A percentile compares a stretch with the other conserved stretches of the same genome.
phyloP scores from a whole-genome alignment of 2,888 invertebrate genomes.

The Carterocephalus palaemon region DNA sequence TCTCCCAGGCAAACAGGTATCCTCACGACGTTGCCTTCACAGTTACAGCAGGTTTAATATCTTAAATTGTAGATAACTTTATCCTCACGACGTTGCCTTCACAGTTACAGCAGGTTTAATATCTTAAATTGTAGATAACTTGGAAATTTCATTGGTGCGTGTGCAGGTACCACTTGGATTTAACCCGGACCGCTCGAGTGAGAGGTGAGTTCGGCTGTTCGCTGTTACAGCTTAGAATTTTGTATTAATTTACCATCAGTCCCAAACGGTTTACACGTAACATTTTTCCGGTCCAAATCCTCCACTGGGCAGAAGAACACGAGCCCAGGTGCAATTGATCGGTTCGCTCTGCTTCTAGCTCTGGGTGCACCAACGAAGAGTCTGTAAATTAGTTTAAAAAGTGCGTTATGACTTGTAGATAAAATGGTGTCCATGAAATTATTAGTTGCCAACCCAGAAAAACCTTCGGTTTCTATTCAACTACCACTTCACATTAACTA shows the following conservation, averaged over 20 bases:
- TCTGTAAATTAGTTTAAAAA: conserved; percentile 37
- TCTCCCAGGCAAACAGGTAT: too few species aligned
- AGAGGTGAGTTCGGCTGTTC: too few species aligned
- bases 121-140: too few species aligned
- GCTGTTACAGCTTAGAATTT: background rate
- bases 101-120: too few species aligned
- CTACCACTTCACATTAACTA: background rate
- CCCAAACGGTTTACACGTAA: conserved; percentile 42
- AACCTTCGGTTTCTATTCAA: conserved; percentile 20
- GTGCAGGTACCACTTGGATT: background rate
- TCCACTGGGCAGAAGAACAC: conserved; percentile 48
- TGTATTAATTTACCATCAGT: conserved; percentile 31
- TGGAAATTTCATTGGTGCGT: background rate
- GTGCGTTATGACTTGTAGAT: background rate
- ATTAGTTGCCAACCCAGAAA: background rate
- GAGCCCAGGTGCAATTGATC: conserved; percentile 39
- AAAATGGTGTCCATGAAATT: background rate
- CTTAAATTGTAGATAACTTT: background rate
- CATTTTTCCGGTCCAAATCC: conserved; percentile 32
- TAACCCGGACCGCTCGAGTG: background rate
- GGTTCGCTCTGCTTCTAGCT: conserved; percentile 35
- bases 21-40: too few species aligned
- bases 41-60: too few species aligned
- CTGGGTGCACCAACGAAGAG: conserved; percentile 60
- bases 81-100: background rate